Evolutionary conservation across 2,797 vertebrate genomes (phyloP), one percentile per base, ranked within the genome.

Genomic region (Alfaro cultratus): DNA sequence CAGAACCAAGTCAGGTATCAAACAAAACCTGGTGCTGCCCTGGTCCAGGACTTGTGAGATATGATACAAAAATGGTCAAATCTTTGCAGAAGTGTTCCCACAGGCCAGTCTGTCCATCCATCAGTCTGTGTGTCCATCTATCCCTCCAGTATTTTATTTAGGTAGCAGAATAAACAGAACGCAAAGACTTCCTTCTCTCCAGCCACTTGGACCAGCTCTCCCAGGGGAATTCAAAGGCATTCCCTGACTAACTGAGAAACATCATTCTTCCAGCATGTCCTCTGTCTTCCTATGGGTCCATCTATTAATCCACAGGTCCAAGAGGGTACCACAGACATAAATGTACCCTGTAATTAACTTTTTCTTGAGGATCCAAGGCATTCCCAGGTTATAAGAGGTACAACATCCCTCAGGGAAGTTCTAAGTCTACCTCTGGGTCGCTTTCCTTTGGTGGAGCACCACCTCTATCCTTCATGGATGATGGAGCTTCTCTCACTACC

Each of bases 1-100:
- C 43, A 26, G 80, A 90, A 55, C 96, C 97, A 0, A 95, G 94
- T 86, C 98, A 99, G 97, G 98, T 99, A 68, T 41, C 31, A 39
- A 18, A 67, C 62, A 39, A 21, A 21, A 34, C 13, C 15, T 18
- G 15, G 60, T 18, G 31, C 5, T 34, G 15, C 36, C 67, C 11
- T 39, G 8, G 36, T 39, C 23, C 34, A 67, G 34, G 34, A 1
- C 2, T 36, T 21, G 5, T 10, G 18, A 41, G n/a, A 31, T 21
- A 3, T 23, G 18, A 46, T 7, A 21, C 18, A 31, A 16, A 21
- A 70, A 70, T 23, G 12, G 21, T 41, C 18, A 39, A 23, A 16
- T 29, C 41, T 47, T 7, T 29, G 26, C 16, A 18, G 6, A 73
- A 73, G 16, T 5, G n/a, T 49, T n/a, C 15, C n/a, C 29, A 73